Evolutionary conservation across 2,797 vertebrate genomes (phyloP).

Genomic region (Pipistrellus pygmaeus): DNA sequence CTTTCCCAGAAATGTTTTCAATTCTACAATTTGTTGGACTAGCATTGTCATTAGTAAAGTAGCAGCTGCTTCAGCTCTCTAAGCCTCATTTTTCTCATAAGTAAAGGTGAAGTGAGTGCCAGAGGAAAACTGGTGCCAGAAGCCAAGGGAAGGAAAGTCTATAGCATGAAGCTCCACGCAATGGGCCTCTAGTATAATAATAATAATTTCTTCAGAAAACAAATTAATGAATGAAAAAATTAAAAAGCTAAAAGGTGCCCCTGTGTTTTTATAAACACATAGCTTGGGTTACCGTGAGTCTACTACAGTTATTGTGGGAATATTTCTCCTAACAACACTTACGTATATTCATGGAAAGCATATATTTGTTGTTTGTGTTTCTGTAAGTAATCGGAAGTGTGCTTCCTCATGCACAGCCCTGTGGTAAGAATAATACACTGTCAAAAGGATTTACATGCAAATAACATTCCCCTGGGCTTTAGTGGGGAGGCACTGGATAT

Average conservation of each 20-base stretch:
- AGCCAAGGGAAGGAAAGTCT: no score
- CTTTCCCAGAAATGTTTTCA: neutral
- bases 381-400: conserved; percentile 59
- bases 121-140: no score
- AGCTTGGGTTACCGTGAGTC: neutral
- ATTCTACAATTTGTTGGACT: neutral
- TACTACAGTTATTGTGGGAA: neutral
- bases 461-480: conserved; percentile 59
- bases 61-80: neutral
- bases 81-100: neutral
- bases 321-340: conserved; percentile 12
- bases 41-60: neutral
- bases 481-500: conserved; percentile 29
- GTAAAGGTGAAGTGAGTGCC: no score
- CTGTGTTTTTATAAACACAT: neutral
- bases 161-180: no score
- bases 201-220: neutral
- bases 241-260: neutral
- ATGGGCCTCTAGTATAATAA: no score
- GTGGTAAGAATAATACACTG: conserved; percentile 42
- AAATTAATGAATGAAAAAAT: neutral
- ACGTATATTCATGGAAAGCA: conserved; percentile 39
- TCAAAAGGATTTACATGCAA: conserved; percentile 66
- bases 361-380: conserved; percentile 46
- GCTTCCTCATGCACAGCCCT: neutral